Conservation (phyloP, 2,113 vertebrate genomes). For the Polypterus bichir region DNA sequence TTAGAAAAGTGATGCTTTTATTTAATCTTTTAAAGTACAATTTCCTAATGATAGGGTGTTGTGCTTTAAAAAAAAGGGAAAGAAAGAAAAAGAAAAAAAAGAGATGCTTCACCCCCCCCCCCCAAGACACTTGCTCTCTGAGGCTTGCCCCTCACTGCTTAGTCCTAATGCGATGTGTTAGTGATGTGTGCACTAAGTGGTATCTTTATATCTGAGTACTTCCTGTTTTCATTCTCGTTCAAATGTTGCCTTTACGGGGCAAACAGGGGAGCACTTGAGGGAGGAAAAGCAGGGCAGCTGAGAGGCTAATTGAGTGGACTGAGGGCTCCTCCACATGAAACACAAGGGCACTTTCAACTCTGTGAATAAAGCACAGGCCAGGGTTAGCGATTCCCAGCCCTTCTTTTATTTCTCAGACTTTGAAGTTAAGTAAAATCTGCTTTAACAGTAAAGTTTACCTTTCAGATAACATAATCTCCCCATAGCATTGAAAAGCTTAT, state of each 20-base stretch:
- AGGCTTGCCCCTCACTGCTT: too few relatives aligned
- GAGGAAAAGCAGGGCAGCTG: conserved; percentile 57
- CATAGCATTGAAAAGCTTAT: conserved; percentile 75
- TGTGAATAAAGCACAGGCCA: conserved; percentile 43
- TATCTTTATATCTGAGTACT: conserved; percentile 78
- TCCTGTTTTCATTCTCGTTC: conserved; percentile 82
- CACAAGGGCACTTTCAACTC: conserved; percentile 45
- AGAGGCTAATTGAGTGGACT: conserved; percentile 71
- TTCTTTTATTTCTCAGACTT: conserved; percentile 53
- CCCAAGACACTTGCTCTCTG: too few relatives aligned
- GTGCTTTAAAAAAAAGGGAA: too few relatives aligned
- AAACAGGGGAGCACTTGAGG: conserved; percentile 60
- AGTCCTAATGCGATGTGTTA: not conserved
- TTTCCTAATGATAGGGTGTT: too few relatives aligned
- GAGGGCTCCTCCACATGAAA: conserved; percentile 57
- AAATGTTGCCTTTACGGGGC: conserved; percentile 73
- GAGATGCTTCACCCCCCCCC: too few relatives aligned
- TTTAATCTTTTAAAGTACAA: too few relatives aligned
- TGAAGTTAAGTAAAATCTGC: conserved; percentile 63
- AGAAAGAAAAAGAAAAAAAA: too few relatives aligned
- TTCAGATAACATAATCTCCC: conserved; percentile 82
- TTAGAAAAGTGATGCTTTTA: too few relatives aligned
- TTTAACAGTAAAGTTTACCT: conserved; percentile 74
- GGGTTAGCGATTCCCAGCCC: conserved; percentile 42
- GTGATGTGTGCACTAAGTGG: conserved; percentile 46